phyloP scores from a whole-genome alignment of 2,888 invertebrate genomes.

The Escarpia spicata region DNA sequence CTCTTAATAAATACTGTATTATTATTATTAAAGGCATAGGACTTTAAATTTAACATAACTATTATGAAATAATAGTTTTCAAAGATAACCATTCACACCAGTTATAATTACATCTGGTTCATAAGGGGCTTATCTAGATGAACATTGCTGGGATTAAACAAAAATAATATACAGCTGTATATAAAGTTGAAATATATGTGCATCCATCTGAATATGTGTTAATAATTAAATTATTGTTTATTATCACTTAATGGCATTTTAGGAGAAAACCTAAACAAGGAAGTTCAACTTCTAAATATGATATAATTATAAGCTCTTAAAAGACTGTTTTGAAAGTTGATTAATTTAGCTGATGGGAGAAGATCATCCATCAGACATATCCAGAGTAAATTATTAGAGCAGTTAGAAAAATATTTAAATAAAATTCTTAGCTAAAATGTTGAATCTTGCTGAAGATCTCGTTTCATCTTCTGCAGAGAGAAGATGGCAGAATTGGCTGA shows the following conservation, averaged over 20 bases:
- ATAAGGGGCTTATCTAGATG: too few species aligned
- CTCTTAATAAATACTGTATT: too few species aligned
- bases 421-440: not conserved
- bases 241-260: too few species aligned
- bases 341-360: not conserved
- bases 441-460: not conserved
- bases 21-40: too few species aligned
- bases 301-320: not conserved
- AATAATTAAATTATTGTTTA: too few species aligned
- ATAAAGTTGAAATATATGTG: too few species aligned
- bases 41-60: too few species aligned
- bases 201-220: too few species aligned
- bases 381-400: not conserved
- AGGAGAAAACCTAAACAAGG: too few species aligned
- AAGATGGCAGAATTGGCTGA: constrained; percentile 4
- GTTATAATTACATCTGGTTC: not conserved
- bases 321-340: not conserved
- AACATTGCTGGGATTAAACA: too few species aligned
- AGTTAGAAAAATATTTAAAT: not conserved
- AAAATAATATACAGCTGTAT: too few species aligned
- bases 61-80: too few species aligned
- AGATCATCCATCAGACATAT: not conserved
- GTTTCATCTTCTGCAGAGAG: not conserved
- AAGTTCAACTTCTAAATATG: not conserved
- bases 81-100: not conserved